A percentile compares a stretch with the other conserved stretches of the same genome.
phyloP scores from a whole-genome alignment of 2,888 invertebrate genomes.

The Megamerina dolium region DNA sequence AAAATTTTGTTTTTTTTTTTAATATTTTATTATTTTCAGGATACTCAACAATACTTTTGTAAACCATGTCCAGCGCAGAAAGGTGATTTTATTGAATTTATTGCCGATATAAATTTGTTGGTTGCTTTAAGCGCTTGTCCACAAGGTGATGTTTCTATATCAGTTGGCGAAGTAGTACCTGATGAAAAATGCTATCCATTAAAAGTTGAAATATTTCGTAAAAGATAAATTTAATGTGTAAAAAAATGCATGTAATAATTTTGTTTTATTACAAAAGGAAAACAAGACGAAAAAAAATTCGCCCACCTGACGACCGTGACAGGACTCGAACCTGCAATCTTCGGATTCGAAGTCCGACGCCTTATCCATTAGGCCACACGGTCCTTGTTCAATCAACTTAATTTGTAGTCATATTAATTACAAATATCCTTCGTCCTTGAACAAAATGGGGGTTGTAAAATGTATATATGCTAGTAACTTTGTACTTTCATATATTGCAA shows the following conservation, averaged over 20 bases:
- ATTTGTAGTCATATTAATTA: too few relatives aligned
- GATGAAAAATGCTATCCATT: conserved; percentile 48
- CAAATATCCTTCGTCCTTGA: too few relatives aligned
- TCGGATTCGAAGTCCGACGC: conserved; percentile 53
- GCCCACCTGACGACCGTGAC: conserved; percentile 36
- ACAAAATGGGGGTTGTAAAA: too few relatives aligned
- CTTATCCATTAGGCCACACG: conserved; percentile 52
- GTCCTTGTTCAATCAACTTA: too few relatives aligned
- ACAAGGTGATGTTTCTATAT: conserved; percentile 50
- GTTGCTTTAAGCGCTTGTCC: conserved; percentile 51
- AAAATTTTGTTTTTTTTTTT: neutral
- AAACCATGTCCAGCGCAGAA: conserved; percentile 51
- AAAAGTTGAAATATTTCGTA: conserved; percentile 46
- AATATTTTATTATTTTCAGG: conserved; percentile 25
- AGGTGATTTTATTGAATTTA: conserved; percentile 52
- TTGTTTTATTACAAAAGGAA: too few relatives aligned
- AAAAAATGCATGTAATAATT: too few relatives aligned
- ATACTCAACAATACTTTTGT: conserved; percentile 52
- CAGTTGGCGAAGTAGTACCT: conserved; percentile 47
- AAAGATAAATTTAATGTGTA: conserved; percentile 16
- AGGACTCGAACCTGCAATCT: conserved; percentile 53
- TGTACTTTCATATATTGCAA: too few relatives aligned
- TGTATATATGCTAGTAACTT: too few relatives aligned
- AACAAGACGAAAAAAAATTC: neutral
- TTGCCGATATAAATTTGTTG: conserved; percentile 52